phyloP scores from a whole-genome alignment of 2,888 invertebrate genomes.

The Gymnosoma rotundatum region DNA sequence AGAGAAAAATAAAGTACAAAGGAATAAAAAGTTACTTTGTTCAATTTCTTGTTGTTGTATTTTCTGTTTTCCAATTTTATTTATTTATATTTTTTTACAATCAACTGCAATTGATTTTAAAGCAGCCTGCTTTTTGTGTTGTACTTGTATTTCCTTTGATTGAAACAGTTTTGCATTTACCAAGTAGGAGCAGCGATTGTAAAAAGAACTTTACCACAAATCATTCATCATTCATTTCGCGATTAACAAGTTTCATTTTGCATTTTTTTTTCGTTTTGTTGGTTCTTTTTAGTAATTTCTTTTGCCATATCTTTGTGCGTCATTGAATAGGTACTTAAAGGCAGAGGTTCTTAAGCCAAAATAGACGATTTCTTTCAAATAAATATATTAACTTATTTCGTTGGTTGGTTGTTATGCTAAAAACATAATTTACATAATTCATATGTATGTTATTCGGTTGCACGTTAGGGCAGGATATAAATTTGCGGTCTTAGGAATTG shows the following conservation, averaged over 20 bases:
- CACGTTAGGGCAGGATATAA: too few species aligned
- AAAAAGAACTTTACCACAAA: slow-evolving; percentile 60
- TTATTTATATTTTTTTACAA: slow-evolving; percentile 42
- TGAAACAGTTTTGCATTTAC: not conserved
- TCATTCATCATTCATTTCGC: slow-evolving; percentile 70
- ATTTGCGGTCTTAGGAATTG: too few species aligned
- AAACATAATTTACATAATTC: too few species aligned
- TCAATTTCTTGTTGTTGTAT: slow-evolving; percentile 29
- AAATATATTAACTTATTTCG: too few species aligned
- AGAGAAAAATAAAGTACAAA: slow-evolving; percentile 25
- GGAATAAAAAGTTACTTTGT: slow-evolving; percentile 49
- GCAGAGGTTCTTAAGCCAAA: slow-evolving; percentile 1
- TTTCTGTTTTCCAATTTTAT: slow-evolving; percentile 22
- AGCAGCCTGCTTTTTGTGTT: slow-evolving; percentile 16
- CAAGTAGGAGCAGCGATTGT: slow-evolving; percentile 9
- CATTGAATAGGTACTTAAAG: slow-evolving; percentile 1
- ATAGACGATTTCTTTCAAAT: too few species aligned
- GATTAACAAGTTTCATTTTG: slow-evolving; percentile 65
- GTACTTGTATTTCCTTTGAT: slow-evolving; percentile 7
- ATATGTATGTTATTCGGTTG: too few species aligned
- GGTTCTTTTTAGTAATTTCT: slow-evolving; percentile 30
- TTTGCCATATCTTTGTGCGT: slow-evolving; percentile 14
- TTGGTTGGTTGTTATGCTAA: too few species aligned
- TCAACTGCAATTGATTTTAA: slow-evolving; percentile 65
- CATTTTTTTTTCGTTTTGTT: slow-evolving; percentile 13